Evolutionary conservation across 2,888 invertebrate genomes (phyloP).

Genomic region (Drosophila ezoana): DNA sequence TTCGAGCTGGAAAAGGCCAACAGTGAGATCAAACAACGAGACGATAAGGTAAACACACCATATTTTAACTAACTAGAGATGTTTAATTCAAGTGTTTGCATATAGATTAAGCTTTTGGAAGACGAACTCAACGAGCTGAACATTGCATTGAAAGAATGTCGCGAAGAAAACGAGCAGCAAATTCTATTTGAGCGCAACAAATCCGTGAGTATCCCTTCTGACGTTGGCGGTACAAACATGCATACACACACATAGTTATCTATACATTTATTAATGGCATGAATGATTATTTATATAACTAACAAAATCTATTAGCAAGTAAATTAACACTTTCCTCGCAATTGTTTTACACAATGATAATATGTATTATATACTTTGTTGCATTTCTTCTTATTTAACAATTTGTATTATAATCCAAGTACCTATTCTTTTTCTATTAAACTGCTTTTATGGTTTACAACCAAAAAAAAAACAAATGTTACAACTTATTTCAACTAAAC

Average conservation of each 20-base stretch:
- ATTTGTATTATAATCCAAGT: constrained; percentile 27
- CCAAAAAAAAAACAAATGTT: constrained; percentile 22
- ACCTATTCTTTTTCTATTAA: constrained; percentile 34
- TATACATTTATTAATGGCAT: constrained; percentile 18
- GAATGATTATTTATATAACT: constrained; percentile 31
- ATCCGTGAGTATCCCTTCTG: constrained; percentile 86
- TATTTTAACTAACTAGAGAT: background rate
- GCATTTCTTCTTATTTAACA: constrained; percentile 20
- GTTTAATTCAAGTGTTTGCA: constrained; percentile 5
- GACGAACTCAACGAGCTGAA: constrained; percentile 91
- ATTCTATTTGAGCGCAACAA: constrained; percentile 86
- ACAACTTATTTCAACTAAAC: constrained; percentile 32
- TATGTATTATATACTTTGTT: constrained; percentile 16
- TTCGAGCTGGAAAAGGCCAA: constrained; percentile 82
- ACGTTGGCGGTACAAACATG: constrained; percentile 59
- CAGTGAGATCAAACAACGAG: constrained; percentile 81
- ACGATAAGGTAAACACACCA: constrained; percentile 79
- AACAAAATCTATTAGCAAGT: constrained; percentile 38
- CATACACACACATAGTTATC: background rate
- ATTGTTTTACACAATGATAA: constrained; percentile 20
- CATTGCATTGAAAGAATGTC: constrained; percentile 87
- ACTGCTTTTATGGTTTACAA: constrained; percentile 15
- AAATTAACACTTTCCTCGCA: constrained; percentile 10
- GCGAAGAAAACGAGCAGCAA: constrained; percentile 86
- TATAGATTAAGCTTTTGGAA: constrained; percentile 87